phyloP scores from a whole-genome alignment of 2,797 vertebrate species.

The Schizopygopsis pylzovi region DNA sequence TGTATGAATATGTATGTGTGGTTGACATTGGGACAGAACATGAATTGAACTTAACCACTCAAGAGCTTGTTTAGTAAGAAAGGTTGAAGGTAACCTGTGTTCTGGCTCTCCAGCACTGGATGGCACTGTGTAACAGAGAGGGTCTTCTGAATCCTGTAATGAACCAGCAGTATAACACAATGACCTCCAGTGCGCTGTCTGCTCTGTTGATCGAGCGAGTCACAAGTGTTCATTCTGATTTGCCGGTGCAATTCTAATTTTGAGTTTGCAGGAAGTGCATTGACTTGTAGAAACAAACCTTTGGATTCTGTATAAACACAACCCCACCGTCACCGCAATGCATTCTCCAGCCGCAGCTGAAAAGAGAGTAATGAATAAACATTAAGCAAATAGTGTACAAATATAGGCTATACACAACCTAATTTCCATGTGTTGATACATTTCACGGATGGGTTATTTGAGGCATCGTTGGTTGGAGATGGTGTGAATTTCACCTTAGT shows the following conservation, averaged over 20 bases:
- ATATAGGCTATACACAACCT: conserved; percentile 45
- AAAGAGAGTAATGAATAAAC: conserved; percentile 49
- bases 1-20: neutral
- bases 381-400: conserved; percentile 51
- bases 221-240: conserved; percentile 49
- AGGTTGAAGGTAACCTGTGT: conserved; percentile 41
- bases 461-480: conserved; percentile 13
- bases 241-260: conserved; percentile 49
- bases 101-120: conserved; percentile 50
- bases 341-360: conserved; percentile 41
- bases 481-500: conserved; percentile 48
- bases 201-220: conserved; percentile 43
- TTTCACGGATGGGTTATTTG: conserved; percentile 51
- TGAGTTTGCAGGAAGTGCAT: conserved; percentile 62
- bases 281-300: conserved; percentile 39
- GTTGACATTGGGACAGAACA: neutral
- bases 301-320: conserved; percentile 35
- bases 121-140: conserved; percentile 63
- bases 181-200: conserved; percentile 31
- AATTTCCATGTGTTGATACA: conserved; percentile 56
- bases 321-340: conserved; percentile 28
- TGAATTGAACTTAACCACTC: neutral
- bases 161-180: conserved; percentile 46
- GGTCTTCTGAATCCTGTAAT: conserved; percentile 43
- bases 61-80: conserved; percentile 39